Evolutionary conservation across 2,888 invertebrate species (phyloP), one percentile per base, ranked within the genome.

Genomic region (Cyclophora albipunctata): DNA sequence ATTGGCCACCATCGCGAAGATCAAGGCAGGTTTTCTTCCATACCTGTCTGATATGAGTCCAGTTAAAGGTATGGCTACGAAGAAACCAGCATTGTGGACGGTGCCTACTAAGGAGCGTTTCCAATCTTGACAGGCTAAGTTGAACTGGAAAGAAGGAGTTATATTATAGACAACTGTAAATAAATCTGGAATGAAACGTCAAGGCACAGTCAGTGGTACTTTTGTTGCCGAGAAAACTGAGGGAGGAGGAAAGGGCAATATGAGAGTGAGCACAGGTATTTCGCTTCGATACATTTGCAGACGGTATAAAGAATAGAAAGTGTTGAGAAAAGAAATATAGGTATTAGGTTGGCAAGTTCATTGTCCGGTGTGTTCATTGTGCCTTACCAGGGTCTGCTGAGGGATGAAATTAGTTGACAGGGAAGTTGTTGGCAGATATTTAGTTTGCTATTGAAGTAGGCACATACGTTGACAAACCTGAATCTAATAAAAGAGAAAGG

Each of bases 51-150:
- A 94, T 47, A 94, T 78, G 7, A 91, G 82, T 2, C 95, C 95
- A 0, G 93, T 91, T 6, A 94, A 79, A 0, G 93, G 93, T 46
- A 94, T 90, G 20, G 94, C 93, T 58, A 94, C 77, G 75, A 94
- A 93, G 77, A 93, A 93, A 7, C 94, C 94, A 33, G 93, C 83
- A 66, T 93, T 94, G 73, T 94, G 93, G 7, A 94, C 88, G 2
- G 94, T 94, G 1, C 95, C 95, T 3, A 94, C 92, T 47, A 95
- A 69, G 0, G 94, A 91, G 4, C 94, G 81, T 80, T 93, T 94
- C 94, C 94, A 95, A 61, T 92, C 89, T 54, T 91, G 90, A 62
- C 93, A 94, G 53, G 90, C 91, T 20, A 94, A 82, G 66, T 90
- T 78, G 75, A 92, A 93, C 93, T 94, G 81, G 3, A 87, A 87